Evolutionary conservation across 2,797 vertebrate species (phyloP), one percentile per base, ranked within the genome.

Genomic region (Cyprinella venusta): DNA sequence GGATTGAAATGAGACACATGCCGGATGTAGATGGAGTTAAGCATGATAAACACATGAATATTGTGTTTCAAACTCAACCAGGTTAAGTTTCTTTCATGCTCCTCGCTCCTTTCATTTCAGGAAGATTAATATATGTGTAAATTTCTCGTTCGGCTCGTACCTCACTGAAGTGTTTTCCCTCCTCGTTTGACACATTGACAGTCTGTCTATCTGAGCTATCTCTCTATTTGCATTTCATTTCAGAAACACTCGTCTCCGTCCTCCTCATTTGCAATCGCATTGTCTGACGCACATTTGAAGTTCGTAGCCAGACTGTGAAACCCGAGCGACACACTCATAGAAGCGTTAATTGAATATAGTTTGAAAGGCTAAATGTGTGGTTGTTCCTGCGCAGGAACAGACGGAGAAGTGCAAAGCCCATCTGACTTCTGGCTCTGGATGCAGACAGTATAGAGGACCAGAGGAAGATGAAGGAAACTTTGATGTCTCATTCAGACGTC

Each of bases 401-500:
- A 83, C 74, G 74, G 54, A 45, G 78, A 82, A 36, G 78, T 69
- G 59, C 68, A 82, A 84, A 84, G 84, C 86, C 75, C 36, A 36
- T 8, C 81, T 84, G 82, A 86, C 82, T 80, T 76, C 76, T 77
- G 81, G 76, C 72, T 76, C 76, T 79, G 79, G 83, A 68, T 86
- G 75, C 78, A 59, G 45, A 48, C 45, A 4, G 84, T 85, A 81
- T 78, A 87, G 84, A 85, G 78, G 76, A 89, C 84, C 85, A 88
- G 70, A 87, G 86, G 87, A 84, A 90, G 87, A 91, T 89, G 88
- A 88, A 89, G 83, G 84, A 78, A 90, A 87, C 87, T 92, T 92
- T 94, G 92, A 94, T 92, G 88, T 89, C 87, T 90, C 89, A 88
- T 81, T 90, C 81, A 78, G 80, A 75, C 76, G 84, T 84, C 84